A percentile compares a stretch with the other conserved stretches of the same genome.
Conservation (phyloP, 2,888 invertebrate species). For the Drosophila acutilabella region DNA sequence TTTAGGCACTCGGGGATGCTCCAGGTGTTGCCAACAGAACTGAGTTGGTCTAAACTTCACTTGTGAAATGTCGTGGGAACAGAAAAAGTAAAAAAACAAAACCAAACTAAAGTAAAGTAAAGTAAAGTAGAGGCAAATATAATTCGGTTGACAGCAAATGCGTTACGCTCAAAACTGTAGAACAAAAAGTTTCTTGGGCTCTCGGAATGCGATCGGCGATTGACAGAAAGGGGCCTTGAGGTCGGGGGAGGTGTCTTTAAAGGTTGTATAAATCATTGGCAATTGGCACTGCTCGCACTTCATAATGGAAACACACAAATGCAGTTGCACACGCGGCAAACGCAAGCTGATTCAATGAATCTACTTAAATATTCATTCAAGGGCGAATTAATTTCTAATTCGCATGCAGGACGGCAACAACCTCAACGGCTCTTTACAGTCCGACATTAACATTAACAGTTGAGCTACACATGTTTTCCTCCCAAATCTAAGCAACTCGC, state of each 20-base stretch:
- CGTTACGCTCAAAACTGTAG: slow-evolving; percentile 53
- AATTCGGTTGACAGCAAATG: slow-evolving; percentile 49
- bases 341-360: slow-evolving; percentile 51
- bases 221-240: slow-evolving; percentile 1
- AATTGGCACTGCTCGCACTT: slow-evolving; percentile 20
- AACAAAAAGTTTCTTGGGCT: slow-evolving; percentile 36
- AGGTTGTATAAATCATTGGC: slow-evolving; percentile 24
- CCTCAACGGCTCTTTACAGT: slow-evolving; percentile 52
- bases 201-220: slow-evolving; percentile 40
- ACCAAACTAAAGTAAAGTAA: neutral
- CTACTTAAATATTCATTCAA: slow-evolving; percentile 64
- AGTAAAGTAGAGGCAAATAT: slow-evolving; percentile 22
- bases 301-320: slow-evolving; percentile 33
- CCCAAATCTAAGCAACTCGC: slow-evolving; percentile 79
- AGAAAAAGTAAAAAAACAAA: slow-evolving; percentile 29
- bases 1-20: slow-evolving; percentile 50
- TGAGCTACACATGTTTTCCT: slow-evolving; percentile 83
- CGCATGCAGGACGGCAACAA: slow-evolving; percentile 79
- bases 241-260: neutral
- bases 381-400: slow-evolving; percentile 81
- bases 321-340: slow-evolving; percentile 62
- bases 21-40: slow-evolving; percentile 30
- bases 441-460: slow-evolving; percentile 78
- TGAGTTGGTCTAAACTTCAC: slow-evolving; percentile 9
- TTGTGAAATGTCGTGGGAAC: slow-evolving; percentile 74